Evolutionary conservation across 2,113 vertebrate genomes (phyloP).

Genomic region (Tachycineta bicolor): DNA sequence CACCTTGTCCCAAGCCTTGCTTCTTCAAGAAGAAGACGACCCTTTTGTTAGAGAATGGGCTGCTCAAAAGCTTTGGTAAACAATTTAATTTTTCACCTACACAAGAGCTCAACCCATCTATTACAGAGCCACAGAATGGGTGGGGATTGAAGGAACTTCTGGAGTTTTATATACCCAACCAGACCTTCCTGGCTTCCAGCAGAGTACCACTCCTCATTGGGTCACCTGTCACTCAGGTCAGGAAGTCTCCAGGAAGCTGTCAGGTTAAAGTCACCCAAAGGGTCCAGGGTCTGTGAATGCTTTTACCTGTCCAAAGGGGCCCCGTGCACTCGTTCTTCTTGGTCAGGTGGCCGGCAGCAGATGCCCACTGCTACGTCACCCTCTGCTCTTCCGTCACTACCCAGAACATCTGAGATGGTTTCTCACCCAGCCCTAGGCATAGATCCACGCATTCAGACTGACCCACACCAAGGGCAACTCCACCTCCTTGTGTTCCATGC

Average conservation of each 20-base stretch:
- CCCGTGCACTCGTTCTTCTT: background rate
- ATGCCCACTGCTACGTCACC: background rate
- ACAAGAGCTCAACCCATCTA: background rate
- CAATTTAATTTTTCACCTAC: background rate
- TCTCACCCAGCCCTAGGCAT: background rate
- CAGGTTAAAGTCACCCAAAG: background rate
- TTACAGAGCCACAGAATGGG: background rate
- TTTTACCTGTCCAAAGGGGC: background rate
- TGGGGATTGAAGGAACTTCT: background rate
- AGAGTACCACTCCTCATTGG: background rate
- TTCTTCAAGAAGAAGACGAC: background rate
- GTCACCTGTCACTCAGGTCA: background rate
- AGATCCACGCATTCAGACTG: background rate
- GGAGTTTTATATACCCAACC: background rate
- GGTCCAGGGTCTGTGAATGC: background rate
- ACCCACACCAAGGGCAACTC: background rate
- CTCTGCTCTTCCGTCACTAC: background rate
- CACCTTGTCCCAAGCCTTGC: background rate
- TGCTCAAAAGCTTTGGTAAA: background rate
- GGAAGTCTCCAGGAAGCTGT: background rate
- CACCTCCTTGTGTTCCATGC: background rate
- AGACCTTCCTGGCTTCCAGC: background rate
- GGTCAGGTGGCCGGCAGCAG: background rate
- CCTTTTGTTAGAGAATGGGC: background rate
- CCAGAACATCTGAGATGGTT: background rate